A percentile compares a stretch with the other conserved stretches of the same genome.
Conservation (phyloP, 2,888 invertebrate genomes). For the Chydorus sphaericus region DNA sequence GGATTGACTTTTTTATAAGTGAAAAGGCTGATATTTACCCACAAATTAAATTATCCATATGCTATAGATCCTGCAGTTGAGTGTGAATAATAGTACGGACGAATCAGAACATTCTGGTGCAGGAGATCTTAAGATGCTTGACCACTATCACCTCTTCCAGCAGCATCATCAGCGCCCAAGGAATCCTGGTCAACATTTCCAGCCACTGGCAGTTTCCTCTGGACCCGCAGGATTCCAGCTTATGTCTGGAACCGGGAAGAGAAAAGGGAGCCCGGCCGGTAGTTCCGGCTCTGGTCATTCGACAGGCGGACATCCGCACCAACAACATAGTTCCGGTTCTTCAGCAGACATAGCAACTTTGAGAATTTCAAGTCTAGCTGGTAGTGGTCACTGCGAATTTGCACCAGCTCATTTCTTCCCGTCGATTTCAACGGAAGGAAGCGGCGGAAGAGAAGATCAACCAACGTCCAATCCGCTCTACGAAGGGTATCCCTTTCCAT, state of each 20-base stretch:
- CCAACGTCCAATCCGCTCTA: slow-evolving; percentile 15
- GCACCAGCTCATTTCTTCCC: slow-evolving; percentile 6
- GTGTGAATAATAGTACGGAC: slow-evolving; percentile 55
- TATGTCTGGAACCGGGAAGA: too few species aligned
- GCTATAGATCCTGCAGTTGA: slow-evolving; percentile 67
- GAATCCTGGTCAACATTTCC: slow-evolving; percentile 22
- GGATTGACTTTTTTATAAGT: background rate
- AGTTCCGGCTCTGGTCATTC: too few species aligned
- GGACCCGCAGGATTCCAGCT: too few species aligned
- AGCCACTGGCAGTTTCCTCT: too few species aligned
- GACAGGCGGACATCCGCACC: too few species aligned
- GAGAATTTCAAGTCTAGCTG: slow-evolving; percentile 48
- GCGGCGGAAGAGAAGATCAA: background rate
- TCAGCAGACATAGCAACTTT: slow-evolving; percentile 66
- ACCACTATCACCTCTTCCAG: too few species aligned
- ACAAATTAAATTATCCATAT: slow-evolving; percentile 14
- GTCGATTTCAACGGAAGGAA: too few species aligned
- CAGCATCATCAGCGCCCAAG: slow-evolving; percentile 51
- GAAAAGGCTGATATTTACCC: background rate
- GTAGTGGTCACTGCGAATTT: slow-evolving; percentile 15
- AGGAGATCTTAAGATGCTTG: slow-evolving; percentile 67
- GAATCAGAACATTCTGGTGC: slow-evolving; percentile 56
- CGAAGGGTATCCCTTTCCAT: background rate
- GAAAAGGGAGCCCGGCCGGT: too few species aligned
- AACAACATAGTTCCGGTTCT: background rate